Evolutionary conservation across 1,140 invertebrate genomes (phyloP), one percentile per base, ranked within the genome.

Genomic region (Riptortus pedestris): DNA sequence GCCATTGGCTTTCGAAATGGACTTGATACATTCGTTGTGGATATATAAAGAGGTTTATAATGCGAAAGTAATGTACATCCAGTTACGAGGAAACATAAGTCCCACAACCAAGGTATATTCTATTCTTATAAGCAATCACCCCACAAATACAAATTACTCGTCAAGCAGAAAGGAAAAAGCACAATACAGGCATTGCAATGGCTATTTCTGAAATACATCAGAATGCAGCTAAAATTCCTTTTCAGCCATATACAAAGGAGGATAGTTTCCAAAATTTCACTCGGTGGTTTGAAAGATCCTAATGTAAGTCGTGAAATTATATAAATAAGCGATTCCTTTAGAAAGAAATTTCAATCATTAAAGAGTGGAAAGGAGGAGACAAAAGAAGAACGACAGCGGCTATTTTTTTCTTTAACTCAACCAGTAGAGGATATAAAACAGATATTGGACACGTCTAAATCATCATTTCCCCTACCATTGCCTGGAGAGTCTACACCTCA

Each of bases 1-100:
- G 55, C 72, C 12, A 71, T 68, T 62, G 72, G 57, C 24, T 60
- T 57, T 48, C 28, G 63, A 29, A 29, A 33, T 14, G 55, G 43
- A 38, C 28, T 60, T 28, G 63, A 65, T 47, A 31, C 47, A 38
- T 43, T 65, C 33, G 47, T 65, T 22, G 20, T 20, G 16, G 14
- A 47, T 27, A 29, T 47, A 45, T 45, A 45, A 45, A 45, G 43
- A 12, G 43, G 2, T n/a, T 45, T 11, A 12, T n/a, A n/a, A n/a
- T n/a, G n/a, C n/a, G n/a, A n/a, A n/a, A n/a, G n/a, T n/a, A n/a
- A n/a, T n/a, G n/a, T n/a, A n/a, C n/a, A n/a, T n/a, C n/a, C n/a
- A n/a, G n/a, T n/a, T n/a, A n/a, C n/a, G n/a, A n/a, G n/a, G n/a
- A n/a, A n/a, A n/a, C n/a, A n/a, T n/a, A n/a, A n/a, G n/a, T n/a